Conservation (phyloP, 2,888 invertebrate species). For the Volucella zonaria region DNA sequence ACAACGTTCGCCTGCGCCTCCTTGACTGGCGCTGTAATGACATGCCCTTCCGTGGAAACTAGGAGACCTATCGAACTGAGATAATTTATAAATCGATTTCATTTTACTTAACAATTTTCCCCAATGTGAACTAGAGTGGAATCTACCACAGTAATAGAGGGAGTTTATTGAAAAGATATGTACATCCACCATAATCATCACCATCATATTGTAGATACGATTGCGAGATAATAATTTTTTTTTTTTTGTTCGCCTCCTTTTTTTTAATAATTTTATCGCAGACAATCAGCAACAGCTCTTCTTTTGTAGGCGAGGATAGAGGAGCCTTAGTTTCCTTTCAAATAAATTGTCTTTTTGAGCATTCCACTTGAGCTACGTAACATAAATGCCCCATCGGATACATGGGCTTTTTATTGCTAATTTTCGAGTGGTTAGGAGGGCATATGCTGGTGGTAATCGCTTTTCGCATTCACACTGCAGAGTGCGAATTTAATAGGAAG, state of each 20-base stretch:
- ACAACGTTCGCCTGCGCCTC: slow-evolving; percentile 44
- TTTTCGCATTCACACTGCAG: no score
- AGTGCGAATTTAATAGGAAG: no score
- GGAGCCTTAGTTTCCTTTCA: slow-evolving; percentile 7
- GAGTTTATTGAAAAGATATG: slow-evolving; percentile 7
- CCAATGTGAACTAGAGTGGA: slow-evolving; percentile 51
- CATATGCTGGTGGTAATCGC: no score
- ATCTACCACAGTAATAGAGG: slow-evolving; percentile 38
- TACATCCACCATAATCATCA: slow-evolving; percentile 12
- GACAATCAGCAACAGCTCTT: slow-evolving; percentile 17
- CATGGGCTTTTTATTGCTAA: no score
- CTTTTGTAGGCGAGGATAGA: neutral
- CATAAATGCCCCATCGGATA: no score
- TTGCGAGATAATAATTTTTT: no score
- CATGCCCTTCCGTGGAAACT: slow-evolving; percentile 29
- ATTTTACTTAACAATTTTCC: slow-evolving; percentile 59
- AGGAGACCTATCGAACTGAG: slow-evolving; percentile 54
- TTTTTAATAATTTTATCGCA: slow-evolving; percentile 7
- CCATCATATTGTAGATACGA: no score
- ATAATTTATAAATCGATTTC: slow-evolving; percentile 70
- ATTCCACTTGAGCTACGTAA: neutral
- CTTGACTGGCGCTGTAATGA: slow-evolving; percentile 24
- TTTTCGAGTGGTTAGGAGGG: no score
- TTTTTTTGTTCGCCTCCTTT: neutral
- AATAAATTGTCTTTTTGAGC: slow-evolving; percentile 12